Percentiles rank a stretch among this genome's conserved stretches.
These are phyloP conservation scores for Fopius arisanus DNA, from an alignment of 1,140 invertebrate genomes.

Conservation along the genomic window DNA sequence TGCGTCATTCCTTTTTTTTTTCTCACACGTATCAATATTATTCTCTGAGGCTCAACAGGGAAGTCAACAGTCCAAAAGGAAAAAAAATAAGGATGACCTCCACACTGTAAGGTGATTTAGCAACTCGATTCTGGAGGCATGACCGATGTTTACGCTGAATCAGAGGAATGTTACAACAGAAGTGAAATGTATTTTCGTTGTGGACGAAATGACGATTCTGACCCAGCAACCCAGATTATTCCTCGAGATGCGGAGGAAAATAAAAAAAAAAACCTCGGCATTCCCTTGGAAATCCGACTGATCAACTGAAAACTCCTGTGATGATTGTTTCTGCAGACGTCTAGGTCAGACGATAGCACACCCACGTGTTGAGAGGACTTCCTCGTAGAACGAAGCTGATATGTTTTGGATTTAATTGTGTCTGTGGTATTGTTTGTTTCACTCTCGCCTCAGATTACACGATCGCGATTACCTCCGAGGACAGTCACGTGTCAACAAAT, in stretches of 20 bases:
- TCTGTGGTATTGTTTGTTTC: background rate
- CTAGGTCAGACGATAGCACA: background rate
- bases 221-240: no score
- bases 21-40: no score
- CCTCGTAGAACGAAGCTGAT: background rate
- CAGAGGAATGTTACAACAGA: no score
- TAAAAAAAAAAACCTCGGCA: no score
- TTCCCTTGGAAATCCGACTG: no score
- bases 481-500: background rate
- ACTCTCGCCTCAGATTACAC: background rate
- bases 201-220: no score
- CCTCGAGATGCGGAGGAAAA: no score
- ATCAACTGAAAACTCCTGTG: no score
- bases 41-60: background rate
- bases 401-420: background rate
- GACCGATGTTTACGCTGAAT: no score
- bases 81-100: background rate
- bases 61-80: background rate
- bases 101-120: background rate
- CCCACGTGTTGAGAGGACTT: background rate
- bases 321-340: background rate
- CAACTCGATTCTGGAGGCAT: no score
- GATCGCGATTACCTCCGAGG: background rate
- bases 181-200: no score
- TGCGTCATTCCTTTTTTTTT: background rate